Evolutionary conservation across 2,888 invertebrate genomes (phyloP).

Genomic region (Dynastes grantii): DNA sequence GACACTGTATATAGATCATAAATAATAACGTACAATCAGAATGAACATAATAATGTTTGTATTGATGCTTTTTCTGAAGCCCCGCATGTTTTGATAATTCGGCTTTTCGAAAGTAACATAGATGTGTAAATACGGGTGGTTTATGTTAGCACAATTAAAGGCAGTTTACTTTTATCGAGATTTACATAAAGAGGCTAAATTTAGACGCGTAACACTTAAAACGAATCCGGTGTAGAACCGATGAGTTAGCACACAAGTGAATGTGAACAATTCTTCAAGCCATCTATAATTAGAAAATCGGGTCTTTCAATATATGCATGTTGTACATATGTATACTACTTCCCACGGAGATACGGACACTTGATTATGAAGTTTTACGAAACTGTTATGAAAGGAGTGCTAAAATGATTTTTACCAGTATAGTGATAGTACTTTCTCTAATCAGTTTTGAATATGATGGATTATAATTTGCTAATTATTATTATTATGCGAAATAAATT

Average conservation of each 20-base stretch:
- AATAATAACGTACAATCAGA: no score
- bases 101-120: background rate
- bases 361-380: no score
- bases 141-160: conserved; percentile 37
- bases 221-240: conserved; percentile 24
- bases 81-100: background rate
- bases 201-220: conserved; percentile 44
- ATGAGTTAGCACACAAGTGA: conserved; percentile 24
- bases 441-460: background rate
- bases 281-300: conserved; percentile 36
- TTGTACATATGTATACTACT: conserved; percentile 1
- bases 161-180: conserved; percentile 41
- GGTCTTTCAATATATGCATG: conserved; percentile 8
- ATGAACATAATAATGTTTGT: no score
- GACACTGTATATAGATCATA: no score
- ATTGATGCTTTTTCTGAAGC: background rate
- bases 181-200: conserved; percentile 40
- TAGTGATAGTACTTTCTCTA: no score
- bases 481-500: background rate
- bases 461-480: background rate
- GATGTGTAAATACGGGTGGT: conserved; percentile 24
- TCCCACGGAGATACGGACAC: background rate
- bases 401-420: no score
- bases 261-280: conserved; percentile 25
- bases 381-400: no score